Percentiles rank a stretch among this genome's conserved stretches.
These are phyloP conservation scores for Fukomys damarensis DNA, from an alignment of 2,113 vertebrate species.

Conservation along the genomic window DNA sequence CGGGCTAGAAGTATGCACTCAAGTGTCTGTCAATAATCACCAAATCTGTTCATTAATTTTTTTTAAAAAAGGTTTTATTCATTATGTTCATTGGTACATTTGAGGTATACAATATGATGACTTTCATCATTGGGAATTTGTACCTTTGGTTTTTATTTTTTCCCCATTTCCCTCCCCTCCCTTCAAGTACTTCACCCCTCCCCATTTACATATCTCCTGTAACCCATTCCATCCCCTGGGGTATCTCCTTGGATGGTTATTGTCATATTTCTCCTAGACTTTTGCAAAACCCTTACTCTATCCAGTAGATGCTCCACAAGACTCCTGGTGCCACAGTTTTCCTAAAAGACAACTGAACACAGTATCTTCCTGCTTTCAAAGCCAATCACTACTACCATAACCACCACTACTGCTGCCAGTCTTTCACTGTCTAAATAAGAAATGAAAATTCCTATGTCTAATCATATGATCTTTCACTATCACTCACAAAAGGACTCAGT, in stretches of 20 bases:
- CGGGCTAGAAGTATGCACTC: not conserved
- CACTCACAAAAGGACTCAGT: not conserved
- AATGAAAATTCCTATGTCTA: not conserved
- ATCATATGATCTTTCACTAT: not conserved
- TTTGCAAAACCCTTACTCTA: not conserved
- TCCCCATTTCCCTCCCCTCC: too few species aligned
- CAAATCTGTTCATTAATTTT: not conserved
- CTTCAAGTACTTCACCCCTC: too few species aligned
- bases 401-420: not conserved
- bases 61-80: too few species aligned
- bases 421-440: not conserved
- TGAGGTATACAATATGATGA: too few species aligned
- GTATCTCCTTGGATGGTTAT: not conserved
- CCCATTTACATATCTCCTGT: not conserved
- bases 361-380: not conserved
- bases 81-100: too few species aligned
- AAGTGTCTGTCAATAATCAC: not conserved
- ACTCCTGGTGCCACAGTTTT: not conserved
- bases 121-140: too few species aligned
- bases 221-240: not conserved
- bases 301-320: not conserved
- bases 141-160: too few species aligned
- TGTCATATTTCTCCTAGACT: not conserved
- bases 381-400: not conserved
- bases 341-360: not conserved